Conservation (phyloP, 1,140 invertebrate species). For the Vollenhovia emeryi region DNA sequence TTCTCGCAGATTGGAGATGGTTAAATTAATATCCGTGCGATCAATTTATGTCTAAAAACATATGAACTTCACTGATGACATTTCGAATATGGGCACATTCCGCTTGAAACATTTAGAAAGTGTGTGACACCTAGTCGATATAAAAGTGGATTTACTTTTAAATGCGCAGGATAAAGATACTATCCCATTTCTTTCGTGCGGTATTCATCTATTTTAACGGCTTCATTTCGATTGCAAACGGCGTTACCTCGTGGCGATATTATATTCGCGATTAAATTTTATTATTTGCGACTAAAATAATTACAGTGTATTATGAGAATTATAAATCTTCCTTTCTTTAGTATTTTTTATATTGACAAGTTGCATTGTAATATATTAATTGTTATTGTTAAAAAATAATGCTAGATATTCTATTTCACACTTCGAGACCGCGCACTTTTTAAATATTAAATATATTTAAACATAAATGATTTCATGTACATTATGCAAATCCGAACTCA, state of each 20-base stretch:
- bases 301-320: background rate
- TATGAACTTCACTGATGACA: background rate
- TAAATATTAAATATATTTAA: background rate
- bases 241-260: background rate
- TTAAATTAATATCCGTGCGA: slow-evolving; percentile 8
- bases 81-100: background rate
- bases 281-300: background rate
- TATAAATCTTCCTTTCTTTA: background rate
- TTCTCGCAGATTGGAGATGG: background rate
- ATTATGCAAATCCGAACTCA: background rate
- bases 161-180: background rate
- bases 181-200: background rate
- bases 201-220: background rate
- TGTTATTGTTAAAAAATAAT: background rate
- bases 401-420: background rate
- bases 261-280: background rate
- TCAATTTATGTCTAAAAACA: slow-evolving; percentile 12
- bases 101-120: slow-evolving; percentile 8
- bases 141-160: slow-evolving; percentile 38
- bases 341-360: background rate
- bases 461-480: background rate
- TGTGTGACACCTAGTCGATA: background rate
- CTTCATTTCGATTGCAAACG: background rate
- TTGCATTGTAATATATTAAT: background rate
- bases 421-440: background rate